Conservation (phyloP, 2,888 invertebrate genomes). For the Drosophila villosipedis region DNA sequence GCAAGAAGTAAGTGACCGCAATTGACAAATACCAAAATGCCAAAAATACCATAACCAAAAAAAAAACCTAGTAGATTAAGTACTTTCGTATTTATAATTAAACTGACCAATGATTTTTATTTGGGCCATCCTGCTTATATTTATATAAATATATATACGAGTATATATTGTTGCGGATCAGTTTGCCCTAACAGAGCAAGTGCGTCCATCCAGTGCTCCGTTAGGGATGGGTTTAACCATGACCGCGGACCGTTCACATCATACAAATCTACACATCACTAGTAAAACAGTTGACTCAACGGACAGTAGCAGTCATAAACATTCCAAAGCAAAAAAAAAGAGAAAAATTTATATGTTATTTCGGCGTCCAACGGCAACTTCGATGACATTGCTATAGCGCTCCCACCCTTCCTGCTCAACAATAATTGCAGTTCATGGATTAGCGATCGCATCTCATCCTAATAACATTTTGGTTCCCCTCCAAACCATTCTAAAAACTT, state of each 20-base stretch:
- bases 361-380: background rate
- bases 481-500: too few species aligned
- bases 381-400: too few species aligned
- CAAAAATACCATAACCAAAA: conserved; percentile 6
- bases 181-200: background rate
- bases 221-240: background rate
- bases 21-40: conserved; percentile 11
- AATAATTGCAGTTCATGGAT: too few species aligned
- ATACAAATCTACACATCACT: background rate
- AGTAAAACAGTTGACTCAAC: background rate
- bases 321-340: background rate
- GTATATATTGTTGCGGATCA: background rate
- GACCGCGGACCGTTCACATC: background rate
- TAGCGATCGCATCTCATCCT: too few species aligned
- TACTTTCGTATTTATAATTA: background rate
- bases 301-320: background rate
- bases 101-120: background rate
- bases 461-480: too few species aligned
- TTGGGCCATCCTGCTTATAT: background rate
- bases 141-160: background rate
- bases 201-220: background rate
- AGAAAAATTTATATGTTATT: background rate
- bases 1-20: conserved; percentile 41
- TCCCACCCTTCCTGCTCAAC: too few species aligned
- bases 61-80: background rate